Conservation (phyloP, 2,888 invertebrate genomes). For the Thera obeliscata region DNA sequence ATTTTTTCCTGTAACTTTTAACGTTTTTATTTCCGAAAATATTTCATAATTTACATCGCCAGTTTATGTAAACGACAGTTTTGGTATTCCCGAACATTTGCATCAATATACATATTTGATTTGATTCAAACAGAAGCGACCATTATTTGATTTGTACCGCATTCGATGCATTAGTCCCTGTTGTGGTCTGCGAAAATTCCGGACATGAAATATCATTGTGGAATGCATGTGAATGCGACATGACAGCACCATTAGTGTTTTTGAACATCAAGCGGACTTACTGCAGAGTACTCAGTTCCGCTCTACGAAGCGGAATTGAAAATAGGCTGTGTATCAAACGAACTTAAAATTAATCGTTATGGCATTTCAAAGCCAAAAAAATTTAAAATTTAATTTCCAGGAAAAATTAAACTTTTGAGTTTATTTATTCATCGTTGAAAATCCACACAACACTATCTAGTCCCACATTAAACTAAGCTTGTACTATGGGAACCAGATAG, state of each 20-base stretch:
- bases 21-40: neutral
- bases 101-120: slow-evolving; percentile 1
- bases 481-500: no score
- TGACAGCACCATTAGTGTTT: slow-evolving; percentile 26
- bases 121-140: slow-evolving; percentile 5
- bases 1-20: no score
- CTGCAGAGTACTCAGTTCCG: slow-evolving; percentile 6
- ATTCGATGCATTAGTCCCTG: slow-evolving; percentile 18
- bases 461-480: no score
- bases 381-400: no score
- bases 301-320: neutral
- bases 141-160: slow-evolving; percentile 8
- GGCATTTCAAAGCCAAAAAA: no score
- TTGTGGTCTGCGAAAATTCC: slow-evolving; percentile 26
- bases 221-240: slow-evolving; percentile 31
- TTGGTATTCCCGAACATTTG: neutral
- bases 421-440: no score
- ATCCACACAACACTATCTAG: no score
- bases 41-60: neutral
- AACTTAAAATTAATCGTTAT: neutral
- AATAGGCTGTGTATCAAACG: neutral
- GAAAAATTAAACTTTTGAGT: no score
- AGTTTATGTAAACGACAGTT: neutral
- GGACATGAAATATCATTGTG: slow-evolving; percentile 27
- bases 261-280: slow-evolving; percentile 11